Conservation (phyloP, 2,113 vertebrate species). For the Pelusios castaneus region DNA sequence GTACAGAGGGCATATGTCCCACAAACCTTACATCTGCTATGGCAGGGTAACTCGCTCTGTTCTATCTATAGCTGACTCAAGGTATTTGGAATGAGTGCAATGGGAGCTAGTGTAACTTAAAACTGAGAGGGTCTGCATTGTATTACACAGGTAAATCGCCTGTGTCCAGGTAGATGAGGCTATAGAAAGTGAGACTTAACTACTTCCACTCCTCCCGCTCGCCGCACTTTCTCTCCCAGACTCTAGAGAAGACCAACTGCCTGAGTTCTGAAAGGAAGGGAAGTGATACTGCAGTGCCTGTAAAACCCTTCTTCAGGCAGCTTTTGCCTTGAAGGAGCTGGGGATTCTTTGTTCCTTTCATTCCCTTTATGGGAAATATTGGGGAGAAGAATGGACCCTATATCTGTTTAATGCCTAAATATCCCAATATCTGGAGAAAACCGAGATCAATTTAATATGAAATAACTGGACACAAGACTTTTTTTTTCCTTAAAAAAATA, state of each 20-base stretch:
- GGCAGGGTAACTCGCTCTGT: not conserved
- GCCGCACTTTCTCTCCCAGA: not conserved
- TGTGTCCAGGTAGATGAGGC: not conserved
- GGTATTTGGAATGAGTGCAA: not conserved
- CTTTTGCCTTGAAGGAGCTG: not conserved
- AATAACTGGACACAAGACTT: not conserved
- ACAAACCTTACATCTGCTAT: not conserved
- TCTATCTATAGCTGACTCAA: not conserved
- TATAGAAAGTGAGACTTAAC: not conserved
- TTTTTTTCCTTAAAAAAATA: not conserved
- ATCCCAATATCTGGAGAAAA: not conserved
- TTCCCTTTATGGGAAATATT: slow-evolving; percentile 6
- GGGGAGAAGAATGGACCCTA: not conserved
- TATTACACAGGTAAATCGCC: not conserved
- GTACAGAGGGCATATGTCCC: not conserved
- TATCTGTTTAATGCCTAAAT: not conserved
- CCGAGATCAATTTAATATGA: not conserved
- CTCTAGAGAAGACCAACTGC: not conserved
- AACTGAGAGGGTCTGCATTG: not conserved
- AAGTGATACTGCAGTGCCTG: not conserved
- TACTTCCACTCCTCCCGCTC: not conserved
- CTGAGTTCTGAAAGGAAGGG: not conserved
- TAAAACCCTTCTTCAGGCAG: not conserved
- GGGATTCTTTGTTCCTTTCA: not conserved
- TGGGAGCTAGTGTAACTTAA: not conserved